Evolutionary conservation across 1,140 invertebrate genomes (phyloP).

Genomic region (Limonius californicus): DNA sequence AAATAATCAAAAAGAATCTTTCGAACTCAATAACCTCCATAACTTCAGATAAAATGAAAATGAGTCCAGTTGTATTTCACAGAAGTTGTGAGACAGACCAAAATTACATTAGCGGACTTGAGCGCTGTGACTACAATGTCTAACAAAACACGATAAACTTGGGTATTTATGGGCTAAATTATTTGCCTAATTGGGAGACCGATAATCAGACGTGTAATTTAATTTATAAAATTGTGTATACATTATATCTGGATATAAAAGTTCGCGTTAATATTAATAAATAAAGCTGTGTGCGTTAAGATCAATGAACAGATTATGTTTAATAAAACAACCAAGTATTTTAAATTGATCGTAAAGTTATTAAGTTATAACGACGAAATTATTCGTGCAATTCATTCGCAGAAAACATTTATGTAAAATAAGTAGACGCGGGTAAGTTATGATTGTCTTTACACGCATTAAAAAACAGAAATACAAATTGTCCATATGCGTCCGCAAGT

Average conservation of each 20-base stretch:
- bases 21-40: too few relatives aligned
- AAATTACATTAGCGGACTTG: not conserved
- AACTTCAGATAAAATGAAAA: not conserved
- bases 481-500: too few relatives aligned
- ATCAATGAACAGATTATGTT: not conserved
- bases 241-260: not conserved
- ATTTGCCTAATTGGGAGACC: not conserved
- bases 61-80: not conserved
- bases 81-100: not conserved
- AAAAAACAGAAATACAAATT: too few relatives aligned
- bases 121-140: not conserved
- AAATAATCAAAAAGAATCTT: too few relatives aligned
- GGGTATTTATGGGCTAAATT: not conserved
- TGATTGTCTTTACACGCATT: too few relatives aligned
- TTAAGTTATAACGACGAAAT: too few relatives aligned
- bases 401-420: too few relatives aligned
- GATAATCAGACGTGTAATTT: not conserved
- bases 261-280: too few relatives aligned
- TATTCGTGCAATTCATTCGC: too few relatives aligned
- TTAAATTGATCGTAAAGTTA: not conserved
- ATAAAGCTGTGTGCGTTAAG: not conserved
- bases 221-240: not conserved
- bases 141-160: not conserved
- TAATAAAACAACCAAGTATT: not conserved
- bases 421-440: too few relatives aligned